Conservation (phyloP, 92 coral and sea anemone species). For the Porites rus region DNA sequence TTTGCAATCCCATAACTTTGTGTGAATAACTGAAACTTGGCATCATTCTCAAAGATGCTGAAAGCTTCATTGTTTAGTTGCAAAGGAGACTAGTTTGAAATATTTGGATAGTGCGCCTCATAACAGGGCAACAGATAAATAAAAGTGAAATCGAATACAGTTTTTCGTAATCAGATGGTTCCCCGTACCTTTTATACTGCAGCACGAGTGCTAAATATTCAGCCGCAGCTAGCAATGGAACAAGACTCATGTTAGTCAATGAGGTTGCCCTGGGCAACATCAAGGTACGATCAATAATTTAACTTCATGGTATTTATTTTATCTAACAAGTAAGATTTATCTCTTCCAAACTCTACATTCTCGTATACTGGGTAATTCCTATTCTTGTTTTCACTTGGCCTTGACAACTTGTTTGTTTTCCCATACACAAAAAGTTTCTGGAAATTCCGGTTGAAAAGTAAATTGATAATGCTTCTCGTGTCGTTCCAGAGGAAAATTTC, state of each 20-base stretch:
- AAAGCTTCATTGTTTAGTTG: not conserved
- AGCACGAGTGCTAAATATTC: constrained; percentile 96
- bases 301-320: not conserved
- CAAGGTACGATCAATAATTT: constrained; percentile 60
- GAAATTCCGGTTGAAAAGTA: too few relatives aligned
- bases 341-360: not conserved
- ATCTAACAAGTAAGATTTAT: not conserved
- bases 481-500: too few relatives aligned
- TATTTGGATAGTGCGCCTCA: not conserved
- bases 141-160: not conserved
- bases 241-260: constrained; percentile 85
- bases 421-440: too few relatives aligned
- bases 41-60: too few relatives aligned
- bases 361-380: not conserved
- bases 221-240: constrained; percentile 81
- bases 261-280: constrained; percentile 92
- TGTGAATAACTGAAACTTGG: too few relatives aligned
- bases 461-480: too few relatives aligned
- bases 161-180: not conserved
- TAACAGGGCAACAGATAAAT: not conserved
- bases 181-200: not conserved
- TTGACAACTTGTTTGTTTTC: too few relatives aligned
- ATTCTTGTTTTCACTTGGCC: too few relatives aligned
- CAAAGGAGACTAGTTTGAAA: not conserved
- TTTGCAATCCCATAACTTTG: too few relatives aligned